Conservation (phyloP, 2,113 vertebrate species). For the Larimichthys crocea region DNA sequence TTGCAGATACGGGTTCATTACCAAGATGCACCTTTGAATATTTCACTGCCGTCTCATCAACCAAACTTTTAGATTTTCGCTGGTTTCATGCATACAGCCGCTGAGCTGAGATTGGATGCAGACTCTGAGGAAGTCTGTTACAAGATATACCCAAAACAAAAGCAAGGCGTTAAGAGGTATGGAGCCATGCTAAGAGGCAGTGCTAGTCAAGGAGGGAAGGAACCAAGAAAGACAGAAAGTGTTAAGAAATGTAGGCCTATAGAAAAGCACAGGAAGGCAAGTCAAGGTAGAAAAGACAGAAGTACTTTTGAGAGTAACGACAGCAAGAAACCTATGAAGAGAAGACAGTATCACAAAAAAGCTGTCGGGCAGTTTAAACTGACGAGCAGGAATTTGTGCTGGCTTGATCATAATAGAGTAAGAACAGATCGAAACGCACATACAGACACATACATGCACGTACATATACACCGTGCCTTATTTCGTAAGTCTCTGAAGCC, state of each 20-base stretch:
- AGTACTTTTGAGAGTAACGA: slow-evolving; percentile 30
- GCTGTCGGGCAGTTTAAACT: slow-evolving; percentile 28
- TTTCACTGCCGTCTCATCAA: neutral
- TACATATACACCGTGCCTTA: slow-evolving; percentile 53
- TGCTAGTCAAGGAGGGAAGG: slow-evolving; percentile 28
- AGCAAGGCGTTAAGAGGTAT: neutral
- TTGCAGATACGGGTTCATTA: slow-evolving; percentile 36
- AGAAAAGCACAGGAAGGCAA: slow-evolving; percentile 47
- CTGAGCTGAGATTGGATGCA: slow-evolving; percentile 16
- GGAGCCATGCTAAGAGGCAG: slow-evolving; percentile 59
- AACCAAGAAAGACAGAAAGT: slow-evolving; percentile 14
- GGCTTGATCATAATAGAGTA: slow-evolving; percentile 57
- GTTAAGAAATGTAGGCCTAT: slow-evolving; percentile 21
- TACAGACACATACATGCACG: slow-evolving; percentile 69
- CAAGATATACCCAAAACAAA: neutral
- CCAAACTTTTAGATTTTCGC: slow-evolving; percentile 9
- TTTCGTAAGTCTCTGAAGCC: slow-evolving; percentile 34
- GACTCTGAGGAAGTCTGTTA: slow-evolving; percentile 25
- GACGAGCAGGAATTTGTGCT: slow-evolving; percentile 61
- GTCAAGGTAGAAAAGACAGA: slow-evolving; percentile 60
- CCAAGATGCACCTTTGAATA: slow-evolving; percentile 7
- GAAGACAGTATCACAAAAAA: slow-evolving; percentile 35
- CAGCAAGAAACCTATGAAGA: slow-evolving; percentile 22
- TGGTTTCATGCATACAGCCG: slow-evolving; percentile 60
- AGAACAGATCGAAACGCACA: slow-evolving; percentile 58